phyloP scores from a whole-genome alignment of 2,113 vertebrate species.

The Scatophagus argus region DNA sequence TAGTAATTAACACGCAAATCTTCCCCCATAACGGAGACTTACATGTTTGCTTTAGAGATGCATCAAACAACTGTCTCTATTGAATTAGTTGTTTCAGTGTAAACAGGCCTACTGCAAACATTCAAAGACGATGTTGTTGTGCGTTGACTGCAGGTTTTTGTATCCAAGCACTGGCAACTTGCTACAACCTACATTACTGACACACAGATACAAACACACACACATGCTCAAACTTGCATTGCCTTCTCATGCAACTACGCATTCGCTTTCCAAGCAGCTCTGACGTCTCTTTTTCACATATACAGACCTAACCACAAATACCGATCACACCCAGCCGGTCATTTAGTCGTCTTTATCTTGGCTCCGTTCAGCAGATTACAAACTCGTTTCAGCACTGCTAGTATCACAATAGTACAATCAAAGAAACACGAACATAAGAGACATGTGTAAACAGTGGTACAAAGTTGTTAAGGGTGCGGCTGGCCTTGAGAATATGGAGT shows the following conservation, averaged over 20 bases:
- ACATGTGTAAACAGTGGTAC: conserved; percentile 17
- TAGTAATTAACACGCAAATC: conserved; percentile 6
- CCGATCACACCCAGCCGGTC: conserved; percentile 21
- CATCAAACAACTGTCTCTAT: background rate
- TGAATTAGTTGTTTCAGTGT: background rate
- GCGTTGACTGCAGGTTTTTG: background rate
- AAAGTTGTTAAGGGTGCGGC: conserved; percentile 2
- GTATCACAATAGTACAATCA: conserved; percentile 14
- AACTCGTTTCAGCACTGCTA: conserved; percentile 8
- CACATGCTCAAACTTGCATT: conserved; percentile 36
- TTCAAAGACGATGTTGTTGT: background rate
- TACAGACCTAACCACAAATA: background rate
- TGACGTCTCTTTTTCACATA: conserved; percentile 9
- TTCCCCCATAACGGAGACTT: background rate
- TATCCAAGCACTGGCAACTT: background rate
- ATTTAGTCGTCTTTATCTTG: conserved; percentile 12
- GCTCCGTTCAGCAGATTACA: conserved; percentile 11
- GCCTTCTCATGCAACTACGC: background rate
- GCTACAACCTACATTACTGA: background rate
- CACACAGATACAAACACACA: background rate
- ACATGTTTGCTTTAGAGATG: conserved; percentile 7
- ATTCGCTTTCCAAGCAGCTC: background rate
- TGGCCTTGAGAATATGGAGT: background rate
- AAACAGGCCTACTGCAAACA: conserved; percentile 28
- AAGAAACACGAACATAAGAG: conserved; percentile 12